A percentile compares a stretch with the other conserved stretches of the same genome.
Evolutionary conservation across 2,113 vertebrate species (phyloP).

Genomic region (Rutilus rutilus): DNA sequence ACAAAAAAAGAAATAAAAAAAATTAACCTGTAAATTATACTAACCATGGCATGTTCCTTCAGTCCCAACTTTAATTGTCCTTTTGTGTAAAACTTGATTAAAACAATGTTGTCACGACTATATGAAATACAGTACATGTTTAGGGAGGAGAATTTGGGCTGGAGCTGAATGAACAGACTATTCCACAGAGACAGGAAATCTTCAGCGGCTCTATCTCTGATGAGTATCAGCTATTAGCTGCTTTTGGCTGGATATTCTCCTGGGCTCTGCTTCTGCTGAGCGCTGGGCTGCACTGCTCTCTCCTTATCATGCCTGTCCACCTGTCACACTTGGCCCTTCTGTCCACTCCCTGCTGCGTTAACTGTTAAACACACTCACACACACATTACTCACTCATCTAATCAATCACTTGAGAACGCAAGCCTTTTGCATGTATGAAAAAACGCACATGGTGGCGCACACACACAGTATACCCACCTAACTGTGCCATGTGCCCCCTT

Average conservation of each 20-base stretch:
- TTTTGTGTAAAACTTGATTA: conserved; percentile 16
- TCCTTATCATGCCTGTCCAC: conserved; percentile 67
- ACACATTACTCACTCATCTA: conserved; percentile 36
- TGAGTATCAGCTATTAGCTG: conserved; percentile 67
- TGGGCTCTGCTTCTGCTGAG: conserved; percentile 43
- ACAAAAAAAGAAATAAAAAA: background rate
- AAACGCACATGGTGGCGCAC: background rate
- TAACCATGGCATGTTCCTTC: background rate
- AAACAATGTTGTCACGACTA: background rate
- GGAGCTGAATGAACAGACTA: conserved; percentile 45
- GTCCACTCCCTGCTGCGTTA: conserved; percentile 49
- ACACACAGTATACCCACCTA: background rate
- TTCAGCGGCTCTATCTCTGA: conserved; percentile 59
- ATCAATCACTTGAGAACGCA: conserved; percentile 5
- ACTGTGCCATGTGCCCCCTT: background rate
- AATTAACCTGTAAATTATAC: background rate
- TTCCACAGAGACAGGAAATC: conserved; percentile 51
- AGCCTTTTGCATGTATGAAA: conserved; percentile 11
- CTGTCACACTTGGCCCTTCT: conserved; percentile 60
- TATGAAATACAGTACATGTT: background rate
- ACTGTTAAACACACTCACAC: conserved; percentile 37
- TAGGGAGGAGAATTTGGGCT: conserved; percentile 37
- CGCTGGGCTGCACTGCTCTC: conserved; percentile 44
- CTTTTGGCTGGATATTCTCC: conserved; percentile 59
- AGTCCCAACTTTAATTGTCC: background rate